Conservation (phyloP, 92 coral and sea anemone species). For the Metridium senile region DNA sequence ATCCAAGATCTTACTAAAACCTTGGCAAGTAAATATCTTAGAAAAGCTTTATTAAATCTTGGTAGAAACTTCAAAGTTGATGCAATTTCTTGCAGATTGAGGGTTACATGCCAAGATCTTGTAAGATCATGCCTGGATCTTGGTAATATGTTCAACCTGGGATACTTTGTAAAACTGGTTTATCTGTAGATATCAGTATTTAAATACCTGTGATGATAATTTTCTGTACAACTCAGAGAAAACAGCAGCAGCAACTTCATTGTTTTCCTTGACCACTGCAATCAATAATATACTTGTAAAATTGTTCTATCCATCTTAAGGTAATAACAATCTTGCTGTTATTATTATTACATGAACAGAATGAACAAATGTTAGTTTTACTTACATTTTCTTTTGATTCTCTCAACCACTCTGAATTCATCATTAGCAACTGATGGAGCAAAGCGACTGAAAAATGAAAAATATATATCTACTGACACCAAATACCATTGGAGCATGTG, state of each 20-base stretch:
- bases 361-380: neutral
- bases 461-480: neutral
- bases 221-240: conserved; percentile 91
- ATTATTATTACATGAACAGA: neutral
- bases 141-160: no score
- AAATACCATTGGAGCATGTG: no score
- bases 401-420: conserved; percentile 93
- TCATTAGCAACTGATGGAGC: conserved; percentile 87
- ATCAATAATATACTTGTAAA: neutral
- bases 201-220: conserved; percentile 78
- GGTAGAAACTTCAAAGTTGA: no score
- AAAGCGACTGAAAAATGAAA: conserved; percentile 58
- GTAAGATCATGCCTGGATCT: no score
- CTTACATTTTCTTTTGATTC: conserved; percentile 95
- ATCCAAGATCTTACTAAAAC: no score
- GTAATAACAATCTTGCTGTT: no score
- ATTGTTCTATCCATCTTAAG: no score
- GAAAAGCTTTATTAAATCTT: no score
- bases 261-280: conserved; percentile 58
- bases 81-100: no score
- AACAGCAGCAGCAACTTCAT: conserved; percentile 96
- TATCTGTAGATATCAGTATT: neutral
- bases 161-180: neutral
- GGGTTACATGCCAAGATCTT: no score
- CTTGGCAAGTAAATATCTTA: no score